Percentiles rank a stretch among this genome's conserved stretches.
Conservation (phyloP, 2,888 invertebrate genomes). For the Seira musarum region DNA sequence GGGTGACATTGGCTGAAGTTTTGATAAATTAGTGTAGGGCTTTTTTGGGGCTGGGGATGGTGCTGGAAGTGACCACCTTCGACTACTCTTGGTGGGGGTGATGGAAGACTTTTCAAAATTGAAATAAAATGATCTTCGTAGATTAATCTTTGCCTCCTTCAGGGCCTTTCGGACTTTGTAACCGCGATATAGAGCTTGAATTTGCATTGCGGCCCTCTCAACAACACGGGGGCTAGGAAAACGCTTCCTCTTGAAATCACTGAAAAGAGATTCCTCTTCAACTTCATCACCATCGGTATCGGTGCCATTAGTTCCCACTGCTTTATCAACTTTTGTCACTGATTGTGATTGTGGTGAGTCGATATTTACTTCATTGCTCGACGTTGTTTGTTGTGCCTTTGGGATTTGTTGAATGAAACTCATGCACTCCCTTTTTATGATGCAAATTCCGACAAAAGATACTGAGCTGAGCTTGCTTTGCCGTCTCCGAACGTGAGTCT, state of each 20-base stretch:
- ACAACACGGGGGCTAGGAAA: not conserved
- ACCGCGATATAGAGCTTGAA: slow-evolving; percentile 61
- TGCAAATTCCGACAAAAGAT: slow-evolving; percentile 65
- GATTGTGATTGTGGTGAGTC: slow-evolving; percentile 1
- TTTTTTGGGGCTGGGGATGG: slow-evolving; percentile 40
- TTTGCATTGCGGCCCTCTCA: slow-evolving; percentile 53
- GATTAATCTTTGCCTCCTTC: slow-evolving; percentile 47
- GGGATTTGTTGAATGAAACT: slow-evolving; percentile 47
- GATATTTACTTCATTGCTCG: no score
- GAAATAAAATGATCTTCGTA: not conserved
- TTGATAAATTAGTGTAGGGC: slow-evolving; percentile 38
- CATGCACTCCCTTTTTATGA: slow-evolving; percentile 64
- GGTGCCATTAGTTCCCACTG: slow-evolving; percentile 39
- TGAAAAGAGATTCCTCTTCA: not conserved
- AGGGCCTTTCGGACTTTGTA: slow-evolving; percentile 59
- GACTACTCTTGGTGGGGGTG: not conserved
- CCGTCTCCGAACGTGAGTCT: slow-evolving; percentile 10
- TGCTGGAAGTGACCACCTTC: slow-evolving; percentile 33
- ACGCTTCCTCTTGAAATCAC: not conserved
- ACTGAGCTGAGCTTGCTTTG: slow-evolving; percentile 29
- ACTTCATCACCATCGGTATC: not conserved
- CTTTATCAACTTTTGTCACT: slow-evolving; percentile 26
- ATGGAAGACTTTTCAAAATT: not conserved
- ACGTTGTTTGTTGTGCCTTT: not conserved
- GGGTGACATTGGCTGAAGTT: slow-evolving; percentile 26